Evolutionary conservation across 2,888 invertebrate genomes (phyloP), one percentile per base, ranked within the genome.

Genomic region (Pandemis cinnamomeana): DNA sequence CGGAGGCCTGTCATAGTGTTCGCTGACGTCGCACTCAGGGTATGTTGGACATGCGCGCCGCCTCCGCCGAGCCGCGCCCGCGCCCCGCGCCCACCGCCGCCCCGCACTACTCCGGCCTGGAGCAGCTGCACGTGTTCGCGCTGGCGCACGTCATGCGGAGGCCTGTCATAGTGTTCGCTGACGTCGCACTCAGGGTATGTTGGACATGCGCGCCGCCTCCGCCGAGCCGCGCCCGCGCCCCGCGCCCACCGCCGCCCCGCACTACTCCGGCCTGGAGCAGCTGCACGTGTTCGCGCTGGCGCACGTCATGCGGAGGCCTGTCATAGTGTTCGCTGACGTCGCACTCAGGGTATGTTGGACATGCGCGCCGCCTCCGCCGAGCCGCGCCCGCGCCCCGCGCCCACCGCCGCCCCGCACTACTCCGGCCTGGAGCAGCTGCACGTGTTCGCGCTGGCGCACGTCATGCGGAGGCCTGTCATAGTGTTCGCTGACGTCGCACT

Each of bases 401-500:
- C 95, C 73, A 71, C 80, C 11, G 87, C 90, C 10, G 95, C 95
- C 77, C 95, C 95, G 67, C 96, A 96, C 78, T 96, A 96, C 87
- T 97, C 97, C 82, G 97, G 97, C 80, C 91, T 98, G 36, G 98
- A 98, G 86, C 97, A 97, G 86, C 95, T 98, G 80, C 98, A 98
- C 83, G 97, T 98, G 78, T 95, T 98, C 82, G 97, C 97, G 46
- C 87, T 98, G 71, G 97, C 98, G 0, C 98, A 98, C 84, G 97
- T 97, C 66, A 95, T 98, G 84, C 93, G 96, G 62, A 91, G 98
- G 15, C 97, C 98, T 0, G 97, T 98, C 74, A 95, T 98, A 69
- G 96, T 98, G 10, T 96, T 98, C 78, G 97, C 98, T 1, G 98
- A 98, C 87, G 96, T 96, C 20, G 96, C 98, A 79, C 89, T 98